Conservation (phyloP, 2,888 invertebrate species). For the Erebia aethiops region DNA sequence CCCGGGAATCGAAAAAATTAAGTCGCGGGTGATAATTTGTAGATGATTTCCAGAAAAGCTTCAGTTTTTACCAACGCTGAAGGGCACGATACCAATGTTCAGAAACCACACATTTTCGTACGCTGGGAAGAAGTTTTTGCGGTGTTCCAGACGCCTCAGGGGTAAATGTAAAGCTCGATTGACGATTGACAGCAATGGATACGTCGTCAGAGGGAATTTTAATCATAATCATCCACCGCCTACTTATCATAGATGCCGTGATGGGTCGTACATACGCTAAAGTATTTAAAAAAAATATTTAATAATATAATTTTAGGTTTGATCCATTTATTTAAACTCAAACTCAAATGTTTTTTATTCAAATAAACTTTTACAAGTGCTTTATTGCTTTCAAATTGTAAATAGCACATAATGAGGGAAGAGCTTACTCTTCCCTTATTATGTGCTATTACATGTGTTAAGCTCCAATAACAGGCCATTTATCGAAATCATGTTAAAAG, state of each 20-base stretch:
- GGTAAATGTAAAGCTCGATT: conserved; percentile 47
- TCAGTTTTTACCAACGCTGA: conserved; percentile 16
- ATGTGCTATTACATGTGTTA: too few relatives aligned
- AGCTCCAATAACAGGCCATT: too few relatives aligned
- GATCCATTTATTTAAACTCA: too few relatives aligned
- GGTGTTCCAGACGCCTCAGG: conserved; percentile 47
- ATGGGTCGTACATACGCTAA: conserved; percentile 35
- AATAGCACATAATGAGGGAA: too few relatives aligned
- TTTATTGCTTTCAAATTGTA: too few relatives aligned
- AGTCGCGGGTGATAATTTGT: neutral
- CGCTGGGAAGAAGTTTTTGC: conserved; percentile 43
- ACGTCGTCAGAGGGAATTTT: conserved; percentile 35
- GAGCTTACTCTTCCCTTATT: too few relatives aligned
- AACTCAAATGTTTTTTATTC: too few relatives aligned
- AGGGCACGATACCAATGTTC: conserved; percentile 15
- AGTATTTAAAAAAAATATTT: neutral
- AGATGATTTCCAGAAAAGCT: conserved; percentile 5
- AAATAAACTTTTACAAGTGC: too few relatives aligned
- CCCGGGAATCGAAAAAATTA: too few relatives aligned
- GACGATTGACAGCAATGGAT: conserved; percentile 40
- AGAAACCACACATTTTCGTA: conserved; percentile 22
- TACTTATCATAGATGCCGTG: conserved; percentile 33
- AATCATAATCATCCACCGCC: conserved; percentile 49
- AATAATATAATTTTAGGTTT: neutral
- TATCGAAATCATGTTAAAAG: too few relatives aligned